Conservation (phyloP, 2,888 invertebrate genomes). For the Teinopalpus imperialis region DNA sequence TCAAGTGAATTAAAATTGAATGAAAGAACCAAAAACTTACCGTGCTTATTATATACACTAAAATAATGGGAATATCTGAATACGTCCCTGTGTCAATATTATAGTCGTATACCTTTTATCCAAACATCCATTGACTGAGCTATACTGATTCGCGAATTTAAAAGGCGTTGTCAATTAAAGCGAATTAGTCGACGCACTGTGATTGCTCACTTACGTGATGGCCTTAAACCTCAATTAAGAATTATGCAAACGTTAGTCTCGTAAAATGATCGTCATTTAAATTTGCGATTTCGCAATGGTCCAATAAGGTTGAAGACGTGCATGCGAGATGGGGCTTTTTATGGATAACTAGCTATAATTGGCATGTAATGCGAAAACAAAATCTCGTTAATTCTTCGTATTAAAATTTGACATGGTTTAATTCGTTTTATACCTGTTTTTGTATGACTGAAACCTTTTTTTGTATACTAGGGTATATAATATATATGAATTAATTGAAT, state of each 20-base stretch:
- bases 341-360: constrained; percentile 1
- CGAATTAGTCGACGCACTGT: constrained; percentile 28
- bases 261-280: constrained; percentile 4
- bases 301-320: constrained; percentile 4
- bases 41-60: too few species aligned
- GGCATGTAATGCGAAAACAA: constrained; percentile 5
- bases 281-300: neutral
- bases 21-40: too few species aligned
- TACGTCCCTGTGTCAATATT: neutral
- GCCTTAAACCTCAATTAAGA: constrained; percentile 21
- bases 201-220: constrained; percentile 17
- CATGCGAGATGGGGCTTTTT: neutral
- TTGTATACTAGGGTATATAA: too few species aligned
- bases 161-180: constrained; percentile 42
- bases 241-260: neutral
- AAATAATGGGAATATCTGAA: too few species aligned
- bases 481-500: too few species aligned
- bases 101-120: neutral
- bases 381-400: constrained; percentile 12
- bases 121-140: constrained; percentile 46
- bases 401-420: constrained; percentile 1
- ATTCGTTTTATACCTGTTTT: too few species aligned
- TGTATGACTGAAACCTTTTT: too few species aligned
- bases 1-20: too few species aligned
- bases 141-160: constrained; percentile 51